Evolutionary conservation across 1,140 invertebrate species (phyloP), one percentile per base, ranked within the genome.

Genomic region (Caerostris extrusa): DNA sequence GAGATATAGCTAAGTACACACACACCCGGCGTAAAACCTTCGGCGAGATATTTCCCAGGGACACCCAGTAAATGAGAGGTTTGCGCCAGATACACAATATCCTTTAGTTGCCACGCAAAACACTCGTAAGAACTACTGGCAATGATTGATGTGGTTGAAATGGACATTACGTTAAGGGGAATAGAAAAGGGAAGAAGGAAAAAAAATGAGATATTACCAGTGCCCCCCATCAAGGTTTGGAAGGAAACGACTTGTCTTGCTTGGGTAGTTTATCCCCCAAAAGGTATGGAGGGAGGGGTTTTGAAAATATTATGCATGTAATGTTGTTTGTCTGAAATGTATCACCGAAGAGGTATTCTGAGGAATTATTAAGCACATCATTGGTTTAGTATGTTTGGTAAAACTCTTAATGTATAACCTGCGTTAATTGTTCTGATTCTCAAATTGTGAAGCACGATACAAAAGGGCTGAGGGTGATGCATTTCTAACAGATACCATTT

Each of bases 81-180:
- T 85, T 85, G 10, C 34, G 3, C 71, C 3, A 77, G 71, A 77
- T 85, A 34, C 4, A 50, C 71, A 10, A 81, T 81, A 85, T 85
- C 14, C 56, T 58, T 5, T 17, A 55, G 55, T 7, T 12, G 3
- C 14, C 82, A 85, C 82, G 82, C 82, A 19, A 85, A 85, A 85
- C 82, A 85, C 53, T 85, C 82, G 56, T 85, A 85, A 85, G 82
- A 19, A 56, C 50, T n/a, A n/a, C n/a, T 77, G 71, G 71, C 71
- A 77, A 77, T 77, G 71, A 77, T 77, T 77, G 71, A 85, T 85
- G 55, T 17, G 56, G 56, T 17, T 17, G 53, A 34, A 58, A 57
- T 85, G 56, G 82, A 57, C 8, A 53, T 10, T 12, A 57, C 64
- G 14, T 85, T 14, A 19, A 57, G 82, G 82, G 7, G 57, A 19